Conservation (phyloP, 2,113 vertebrate species). For the Grammomys surdaster region DNA sequence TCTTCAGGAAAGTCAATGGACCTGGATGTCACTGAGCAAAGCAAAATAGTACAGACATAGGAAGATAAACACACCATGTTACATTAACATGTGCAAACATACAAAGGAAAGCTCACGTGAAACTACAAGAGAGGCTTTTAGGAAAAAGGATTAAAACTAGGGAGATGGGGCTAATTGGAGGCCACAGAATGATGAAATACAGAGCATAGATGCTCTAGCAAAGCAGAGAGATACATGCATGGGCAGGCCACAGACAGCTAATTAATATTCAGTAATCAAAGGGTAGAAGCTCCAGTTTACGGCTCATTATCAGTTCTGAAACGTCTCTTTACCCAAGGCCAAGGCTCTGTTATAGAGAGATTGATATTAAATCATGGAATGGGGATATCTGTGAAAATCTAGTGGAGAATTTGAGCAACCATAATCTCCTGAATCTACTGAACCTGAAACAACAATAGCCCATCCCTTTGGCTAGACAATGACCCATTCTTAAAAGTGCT, state of each 20-base stretch:
- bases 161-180: background rate
- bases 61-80: background rate
- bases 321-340: background rate
- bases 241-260: background rate
- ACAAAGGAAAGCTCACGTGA: background rate
- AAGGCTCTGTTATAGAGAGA: background rate
- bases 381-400: background rate
- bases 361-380: background rate
- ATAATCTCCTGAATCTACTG: background rate
- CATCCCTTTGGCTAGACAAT: background rate
- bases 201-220: fast-evolving
- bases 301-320: background rate
- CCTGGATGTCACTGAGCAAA: background rate
- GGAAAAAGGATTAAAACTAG: background rate
- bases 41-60: background rate
- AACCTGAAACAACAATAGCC: background rate
- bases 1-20: background rate
- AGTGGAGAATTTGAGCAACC: background rate
- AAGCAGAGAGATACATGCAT: background rate
- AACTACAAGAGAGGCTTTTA: background rate
- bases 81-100: background rate
- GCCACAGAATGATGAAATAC: background rate
- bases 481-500: background rate
- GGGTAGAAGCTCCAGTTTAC: background rate
- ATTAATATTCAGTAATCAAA: background rate